Conservation (phyloP, 1,140 invertebrate genomes). For the Lepeophtheirus salmonis region DNA sequence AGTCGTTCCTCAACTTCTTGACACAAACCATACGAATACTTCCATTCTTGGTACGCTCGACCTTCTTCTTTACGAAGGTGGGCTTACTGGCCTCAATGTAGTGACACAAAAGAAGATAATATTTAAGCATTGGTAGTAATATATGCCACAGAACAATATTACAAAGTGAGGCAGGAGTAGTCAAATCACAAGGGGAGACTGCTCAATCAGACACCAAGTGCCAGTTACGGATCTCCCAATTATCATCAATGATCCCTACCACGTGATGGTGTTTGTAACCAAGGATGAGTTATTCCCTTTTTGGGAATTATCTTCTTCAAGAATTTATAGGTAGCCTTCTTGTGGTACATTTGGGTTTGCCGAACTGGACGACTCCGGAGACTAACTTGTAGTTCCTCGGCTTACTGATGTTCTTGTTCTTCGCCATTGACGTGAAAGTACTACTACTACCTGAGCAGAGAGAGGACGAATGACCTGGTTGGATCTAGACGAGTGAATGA, state of each 20-base stretch:
- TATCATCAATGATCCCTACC: too few relatives aligned
- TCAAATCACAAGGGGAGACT: background rate
- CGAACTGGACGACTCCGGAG: slow-evolving; percentile 10
- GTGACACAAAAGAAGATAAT: background rate
- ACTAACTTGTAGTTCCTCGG: slow-evolving; percentile 12
- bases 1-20: slow-evolving; percentile 52
- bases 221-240: too few relatives aligned
- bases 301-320: slow-evolving; percentile 14
- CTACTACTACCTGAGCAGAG: background rate
- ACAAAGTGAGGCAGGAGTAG: too few relatives aligned
- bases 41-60: slow-evolving; percentile 90
- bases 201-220: background rate
- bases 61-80: slow-evolving; percentile 53
- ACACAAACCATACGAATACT: slow-evolving; percentile 60
- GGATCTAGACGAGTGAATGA: background rate
- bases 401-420: slow-evolving; percentile 17
- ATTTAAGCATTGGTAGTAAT: background rate
- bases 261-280: too few relatives aligned
- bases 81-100: slow-evolving; percentile 1
- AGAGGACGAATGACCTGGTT: background rate
- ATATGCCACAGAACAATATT: too few relatives aligned
- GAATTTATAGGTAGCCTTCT: slow-evolving; percentile 15
- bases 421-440: slow-evolving; percentile 5
- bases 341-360: slow-evolving; percentile 11
- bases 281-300: too few relatives aligned